phyloP scores from a whole-genome alignment of 1,140 invertebrate species.

The Bombus huntii region DNA sequence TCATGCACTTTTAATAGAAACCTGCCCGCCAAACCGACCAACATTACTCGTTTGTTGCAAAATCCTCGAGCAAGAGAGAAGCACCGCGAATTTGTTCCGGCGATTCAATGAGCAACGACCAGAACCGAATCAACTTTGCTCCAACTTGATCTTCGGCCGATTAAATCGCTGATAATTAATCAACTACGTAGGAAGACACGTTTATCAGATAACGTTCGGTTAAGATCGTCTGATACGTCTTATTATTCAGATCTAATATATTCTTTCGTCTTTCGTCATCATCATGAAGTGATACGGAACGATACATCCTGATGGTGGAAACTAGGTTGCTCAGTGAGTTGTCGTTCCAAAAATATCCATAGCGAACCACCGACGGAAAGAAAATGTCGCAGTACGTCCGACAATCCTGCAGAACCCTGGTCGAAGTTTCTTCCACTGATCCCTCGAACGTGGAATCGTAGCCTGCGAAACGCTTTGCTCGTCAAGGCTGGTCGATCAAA shows the following conservation, averaged over 20 bases:
- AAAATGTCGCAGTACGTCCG: constrained; percentile 45
- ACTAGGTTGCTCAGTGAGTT: constrained; percentile 62
- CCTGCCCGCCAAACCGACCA: constrained; percentile 3
- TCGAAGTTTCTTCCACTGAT: neutral
- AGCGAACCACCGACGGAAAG: constrained; percentile 18
- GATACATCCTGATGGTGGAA: constrained; percentile 57
- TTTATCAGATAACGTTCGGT: neutral
- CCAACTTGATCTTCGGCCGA: neutral
- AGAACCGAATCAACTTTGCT: neutral
- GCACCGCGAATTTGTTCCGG: neutral
- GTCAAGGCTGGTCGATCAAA: constrained; percentile 32
- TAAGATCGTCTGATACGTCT: neutral
- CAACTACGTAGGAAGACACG: neutral
- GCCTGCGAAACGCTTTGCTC: neutral
- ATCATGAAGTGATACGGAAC: neutral
- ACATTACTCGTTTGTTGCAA: constrained; percentile 36
- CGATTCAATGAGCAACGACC: neutral
- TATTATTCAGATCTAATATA: neutral
- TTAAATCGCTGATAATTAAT: neutral
- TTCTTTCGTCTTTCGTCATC: constrained; percentile 13
- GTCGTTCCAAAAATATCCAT: constrained; percentile 62
- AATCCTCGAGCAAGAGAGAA: neutral
- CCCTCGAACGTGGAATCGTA: neutral
- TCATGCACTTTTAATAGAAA: constrained; percentile 55
- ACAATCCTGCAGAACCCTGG: constrained; percentile 20